Percentiles rank a stretch among this genome's conserved stretches.
Conservation (phyloP, 2,888 invertebrate species). For the Heliconius ethilla region DNA sequence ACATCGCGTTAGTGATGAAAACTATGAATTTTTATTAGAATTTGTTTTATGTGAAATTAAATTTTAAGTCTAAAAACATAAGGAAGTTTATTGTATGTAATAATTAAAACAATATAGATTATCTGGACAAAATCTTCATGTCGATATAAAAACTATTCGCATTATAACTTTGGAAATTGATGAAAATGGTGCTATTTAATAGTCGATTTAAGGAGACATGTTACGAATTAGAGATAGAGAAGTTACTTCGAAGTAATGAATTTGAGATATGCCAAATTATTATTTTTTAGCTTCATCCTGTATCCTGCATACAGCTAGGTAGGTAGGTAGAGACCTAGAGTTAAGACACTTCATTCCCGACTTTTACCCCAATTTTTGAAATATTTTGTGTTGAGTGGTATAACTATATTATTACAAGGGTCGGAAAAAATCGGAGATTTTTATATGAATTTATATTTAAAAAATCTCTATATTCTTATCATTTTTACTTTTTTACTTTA, state of each 20-base stretch:
- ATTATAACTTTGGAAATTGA: slow-evolving; percentile 6
- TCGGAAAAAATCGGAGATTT: too few species aligned
- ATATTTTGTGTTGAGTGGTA: background rate
- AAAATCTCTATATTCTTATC: background rate
- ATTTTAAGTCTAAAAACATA: background rate
- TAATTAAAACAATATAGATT: background rate
- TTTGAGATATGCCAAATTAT: too few species aligned
- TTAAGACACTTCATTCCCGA: background rate
- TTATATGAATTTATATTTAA: background rate
- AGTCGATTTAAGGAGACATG: background rate
- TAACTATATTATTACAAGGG: background rate
- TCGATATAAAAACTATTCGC: slow-evolving; percentile 36
- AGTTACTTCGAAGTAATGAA: background rate
- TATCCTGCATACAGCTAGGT: background rate
- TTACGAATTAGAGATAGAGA: background rate
- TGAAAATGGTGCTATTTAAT: background rate
- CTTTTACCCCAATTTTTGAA: background rate
- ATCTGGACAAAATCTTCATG: slow-evolving; percentile 36
- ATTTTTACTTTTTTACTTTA: background rate
- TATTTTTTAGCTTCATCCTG: background rate
- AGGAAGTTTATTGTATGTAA: slow-evolving; percentile 20
- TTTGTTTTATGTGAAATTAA: slow-evolving; percentile 8
- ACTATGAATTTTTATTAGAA: slow-evolving; percentile 43
- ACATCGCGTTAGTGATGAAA: slow-evolving; percentile 39
- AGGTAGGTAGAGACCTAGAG: background rate